phyloP scores from a whole-genome alignment of 2,113 vertebrate genomes.

The Pelvicachromis taeniatus region DNA sequence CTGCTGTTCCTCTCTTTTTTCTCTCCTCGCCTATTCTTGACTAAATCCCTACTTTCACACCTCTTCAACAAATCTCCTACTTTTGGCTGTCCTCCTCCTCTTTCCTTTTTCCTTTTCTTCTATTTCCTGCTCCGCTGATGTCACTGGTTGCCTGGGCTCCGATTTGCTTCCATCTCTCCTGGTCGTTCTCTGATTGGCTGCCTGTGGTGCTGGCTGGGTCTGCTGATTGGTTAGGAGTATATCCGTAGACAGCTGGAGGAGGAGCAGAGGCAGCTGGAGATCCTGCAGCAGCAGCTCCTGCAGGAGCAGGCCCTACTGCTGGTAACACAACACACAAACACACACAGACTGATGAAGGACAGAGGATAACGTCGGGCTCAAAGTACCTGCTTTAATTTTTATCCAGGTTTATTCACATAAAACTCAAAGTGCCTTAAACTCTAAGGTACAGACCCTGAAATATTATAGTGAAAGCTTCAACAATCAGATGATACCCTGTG shows the following conservation, averaged over 20 bases:
- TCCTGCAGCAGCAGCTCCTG: conserved; percentile 98
- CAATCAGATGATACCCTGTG: not conserved
- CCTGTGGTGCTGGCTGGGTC: conserved; percentile 51
- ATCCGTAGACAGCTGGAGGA: conserved; percentile 99
- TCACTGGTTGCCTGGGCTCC: conserved; percentile 57
- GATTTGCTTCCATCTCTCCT: not conserved
- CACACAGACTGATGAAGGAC: not conserved
- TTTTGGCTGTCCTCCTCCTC: conserved; percentile 15
- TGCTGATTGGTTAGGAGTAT: conserved; percentile 85
- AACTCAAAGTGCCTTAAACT: accelerated
- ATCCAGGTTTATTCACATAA: not conserved
- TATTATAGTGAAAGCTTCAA: not conserved
- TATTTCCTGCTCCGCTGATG: conserved; percentile 53
- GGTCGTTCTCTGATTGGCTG: conserved; percentile 43
- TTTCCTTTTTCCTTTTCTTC: not conserved
- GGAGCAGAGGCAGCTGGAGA: conserved; percentile 99
- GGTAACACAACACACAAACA: conserved; percentile 73
- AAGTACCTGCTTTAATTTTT: not conserved
- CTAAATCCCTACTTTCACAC: conserved; percentile 30
- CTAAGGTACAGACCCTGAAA: not conserved
- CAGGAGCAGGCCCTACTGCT: conserved; percentile 99
- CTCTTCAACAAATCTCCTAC: conserved; percentile 28
- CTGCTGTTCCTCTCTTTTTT: conserved; percentile 11
- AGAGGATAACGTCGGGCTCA: not conserved
- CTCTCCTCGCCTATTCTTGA: conserved; percentile 11